A percentile compares a stretch with the other conserved stretches of the same genome.
phyloP scores from a whole-genome alignment of 1,140 invertebrate species.

The Drosophila sechellia region DNA sequence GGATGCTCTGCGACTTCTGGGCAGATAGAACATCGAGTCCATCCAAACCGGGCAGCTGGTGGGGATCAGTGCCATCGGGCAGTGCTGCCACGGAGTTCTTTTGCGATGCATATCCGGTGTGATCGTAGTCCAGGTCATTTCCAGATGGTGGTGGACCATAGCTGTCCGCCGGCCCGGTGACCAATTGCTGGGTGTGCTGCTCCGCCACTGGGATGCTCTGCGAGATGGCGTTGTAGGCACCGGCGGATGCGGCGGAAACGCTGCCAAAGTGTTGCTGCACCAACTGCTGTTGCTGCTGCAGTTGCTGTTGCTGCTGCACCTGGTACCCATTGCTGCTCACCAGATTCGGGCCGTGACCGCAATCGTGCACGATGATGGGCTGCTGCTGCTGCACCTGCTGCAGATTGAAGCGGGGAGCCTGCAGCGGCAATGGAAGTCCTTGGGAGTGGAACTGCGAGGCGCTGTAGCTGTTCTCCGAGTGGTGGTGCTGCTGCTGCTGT shows the following conservation, averaged over 20 bases:
- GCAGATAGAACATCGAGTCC: slow-evolving; percentile 86
- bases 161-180: slow-evolving; percentile 54
- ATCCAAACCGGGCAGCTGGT: slow-evolving; percentile 71
- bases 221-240: slow-evolving; percentile 67
- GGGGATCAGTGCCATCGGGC: slow-evolving; percentile 68
- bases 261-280: slow-evolving; percentile 53
- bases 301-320: slow-evolving; percentile 65
- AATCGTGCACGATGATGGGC: slow-evolving; percentile 65
- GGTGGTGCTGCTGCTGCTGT: slow-evolving; percentile 48
- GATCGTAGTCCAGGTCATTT: slow-evolving; percentile 65
- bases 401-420: slow-evolving; percentile 66
- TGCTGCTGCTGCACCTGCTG: slow-evolving; percentile 36
- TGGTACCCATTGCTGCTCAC: slow-evolving; percentile 65
- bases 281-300: slow-evolving; percentile 32
- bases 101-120: slow-evolving; percentile 74
- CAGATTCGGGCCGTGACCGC: slow-evolving; percentile 78
- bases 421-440: slow-evolving; percentile 64
- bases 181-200: slow-evolving; percentile 83
- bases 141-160: slow-evolving; percentile 74
- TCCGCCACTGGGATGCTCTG: slow-evolving; percentile 83
- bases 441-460: slow-evolving; percentile 68
- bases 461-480: slow-evolving; percentile 61
- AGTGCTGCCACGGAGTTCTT: slow-evolving; percentile 61
- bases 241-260: slow-evolving; percentile 45
- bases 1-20: slow-evolving; percentile 74